Percentiles rank a stretch among this genome's conserved stretches.
Conservation (phyloP, 2,797 vertebrate species). For the Etheostoma nigrum region DNA sequence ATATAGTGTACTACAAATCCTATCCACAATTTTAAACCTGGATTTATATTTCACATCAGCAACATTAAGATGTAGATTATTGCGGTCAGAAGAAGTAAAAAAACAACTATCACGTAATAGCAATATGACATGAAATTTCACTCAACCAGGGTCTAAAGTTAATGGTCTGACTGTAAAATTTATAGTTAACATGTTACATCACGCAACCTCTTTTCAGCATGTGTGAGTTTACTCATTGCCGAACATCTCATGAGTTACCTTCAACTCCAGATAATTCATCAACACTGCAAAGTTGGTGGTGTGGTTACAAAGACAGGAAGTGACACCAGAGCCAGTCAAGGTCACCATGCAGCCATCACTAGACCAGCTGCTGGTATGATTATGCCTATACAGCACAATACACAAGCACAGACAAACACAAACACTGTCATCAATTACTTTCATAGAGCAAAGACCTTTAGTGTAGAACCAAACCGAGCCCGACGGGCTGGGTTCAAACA, state of each 20-base stretch:
- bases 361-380: conserved; percentile 80
- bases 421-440: conserved; percentile 4
- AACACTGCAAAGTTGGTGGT: conserved; percentile 89
- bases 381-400: conserved; percentile 57
- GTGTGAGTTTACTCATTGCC: not conserved
- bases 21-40: not conserved
- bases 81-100: not conserved
- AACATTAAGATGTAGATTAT: not conserved
- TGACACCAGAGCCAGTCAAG: conserved; percentile 64
- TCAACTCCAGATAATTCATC: conserved; percentile 85
- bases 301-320: conserved; percentile 87
- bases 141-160: not conserved
- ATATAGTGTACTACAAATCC: conserved; percentile 15
- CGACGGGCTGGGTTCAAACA: too few species aligned
- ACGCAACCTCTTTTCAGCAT: not conserved
- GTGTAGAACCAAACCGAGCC: too few species aligned
- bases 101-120: not conserved
- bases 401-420: conserved; percentile 22
- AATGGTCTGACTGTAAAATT: not conserved
- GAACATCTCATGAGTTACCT: conserved; percentile 64
- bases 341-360: conserved; percentile 82
- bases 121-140: not conserved
- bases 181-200: not conserved
- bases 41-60: conserved; percentile 3
- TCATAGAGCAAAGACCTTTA: not conserved